Base-by-base conservation (phyloP, 2,888 invertebrate genomes). In the Perizoma flavofasciatum region DNA sequence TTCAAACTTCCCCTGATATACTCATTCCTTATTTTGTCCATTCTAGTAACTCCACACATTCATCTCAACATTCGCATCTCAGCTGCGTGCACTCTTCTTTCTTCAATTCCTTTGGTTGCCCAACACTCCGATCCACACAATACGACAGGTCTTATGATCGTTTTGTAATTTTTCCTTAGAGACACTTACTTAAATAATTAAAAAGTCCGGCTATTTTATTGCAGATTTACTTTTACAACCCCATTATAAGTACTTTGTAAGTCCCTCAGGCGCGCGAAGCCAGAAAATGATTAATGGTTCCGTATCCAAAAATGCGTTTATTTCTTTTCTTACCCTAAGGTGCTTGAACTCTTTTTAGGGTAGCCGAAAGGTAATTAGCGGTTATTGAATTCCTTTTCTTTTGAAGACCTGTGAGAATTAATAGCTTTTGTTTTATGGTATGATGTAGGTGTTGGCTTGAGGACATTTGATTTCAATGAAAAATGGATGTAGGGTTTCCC, bases 241-340 rank as follows among this genome's bases (percentile, higher is more conserved):
- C 58, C 32, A 54, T 55, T 48, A 10, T 66, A 64, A 41, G 49
- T 54, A 45, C 49, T 34, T 35, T 49, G 22, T 39, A n/a, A 22
- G 40, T 74, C 78, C 83, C 78, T 71, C 74, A 62, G 82, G 85
- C 82, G 71, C 66, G 72, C 63, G 75, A 74, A 74, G 69, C 71
- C 65, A 65, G 69, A 73, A 68, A 73, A 81, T 86, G 85, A 86
- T 85, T 85, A 85, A 86, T 86, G 85, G 80, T 82, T 81, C 77
- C 72, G 74, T 77, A 78, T 75, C 70, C 77, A 74, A 80, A 81
- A 80, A 78, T 72, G 72, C 70, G 59, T 71, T 72, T 75, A 62
- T 69, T 68, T 70, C 74, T 73, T 66, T 73, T 71, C 68, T 71
- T 74, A 71, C 68, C 74, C 72, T 67, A 68, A 80, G 83, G 83